phyloP scores from a whole-genome alignment of 2,113 vertebrate species.

The Galbula dea region DNA sequence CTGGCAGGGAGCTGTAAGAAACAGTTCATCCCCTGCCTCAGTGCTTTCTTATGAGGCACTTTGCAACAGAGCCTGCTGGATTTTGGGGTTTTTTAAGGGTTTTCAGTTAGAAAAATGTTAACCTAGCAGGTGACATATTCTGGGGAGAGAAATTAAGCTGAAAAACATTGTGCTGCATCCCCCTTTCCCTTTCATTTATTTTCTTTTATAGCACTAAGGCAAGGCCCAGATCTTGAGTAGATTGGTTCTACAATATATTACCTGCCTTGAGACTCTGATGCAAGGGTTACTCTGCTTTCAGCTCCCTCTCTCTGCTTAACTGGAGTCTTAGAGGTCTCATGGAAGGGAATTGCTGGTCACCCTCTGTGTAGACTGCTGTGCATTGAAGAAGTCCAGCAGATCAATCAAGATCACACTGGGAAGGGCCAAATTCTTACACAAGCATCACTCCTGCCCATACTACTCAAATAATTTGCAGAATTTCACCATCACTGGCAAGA shows the following conservation, averaged over 20 bases:
- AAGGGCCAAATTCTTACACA: background rate
- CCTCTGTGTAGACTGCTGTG: background rate
- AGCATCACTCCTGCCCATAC: background rate
- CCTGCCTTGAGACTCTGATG: background rate
- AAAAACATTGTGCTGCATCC: background rate
- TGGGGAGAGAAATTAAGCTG: background rate
- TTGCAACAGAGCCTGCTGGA: background rate
- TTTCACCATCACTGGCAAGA: background rate
- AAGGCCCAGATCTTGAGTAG: background rate
- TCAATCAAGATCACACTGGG: background rate
- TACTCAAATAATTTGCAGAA: background rate
- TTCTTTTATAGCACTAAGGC: background rate
- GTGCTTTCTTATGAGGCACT: background rate
- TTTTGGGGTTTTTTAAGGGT: background rate
- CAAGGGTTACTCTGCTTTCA: background rate
- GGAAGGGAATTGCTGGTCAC: background rate
- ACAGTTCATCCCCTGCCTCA: background rate
- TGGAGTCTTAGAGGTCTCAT: background rate
- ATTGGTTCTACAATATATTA: background rate
- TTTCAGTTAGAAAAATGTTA: background rate
- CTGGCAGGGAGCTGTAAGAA: background rate
- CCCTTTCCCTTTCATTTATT: constrained; percentile 6
- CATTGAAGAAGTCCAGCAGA: background rate
- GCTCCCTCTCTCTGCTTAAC: background rate
- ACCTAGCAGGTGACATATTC: background rate